A percentile compares a stretch with the other conserved stretches of the same genome.
Conservation (phyloP, 2,888 invertebrate genomes). For the Thymelicus sylvestris region DNA sequence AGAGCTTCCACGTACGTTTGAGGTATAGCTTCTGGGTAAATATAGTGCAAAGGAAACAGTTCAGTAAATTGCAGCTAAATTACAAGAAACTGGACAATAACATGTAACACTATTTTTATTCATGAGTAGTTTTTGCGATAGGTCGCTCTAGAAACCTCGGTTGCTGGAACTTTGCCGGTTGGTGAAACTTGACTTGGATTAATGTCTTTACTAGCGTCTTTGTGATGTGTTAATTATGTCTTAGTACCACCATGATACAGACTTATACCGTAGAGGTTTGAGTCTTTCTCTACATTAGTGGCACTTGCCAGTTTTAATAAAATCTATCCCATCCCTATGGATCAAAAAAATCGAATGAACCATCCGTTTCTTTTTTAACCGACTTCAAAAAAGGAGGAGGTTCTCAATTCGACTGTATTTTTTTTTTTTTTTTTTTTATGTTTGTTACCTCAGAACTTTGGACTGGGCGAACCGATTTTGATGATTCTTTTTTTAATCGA, state of each 20-base stretch:
- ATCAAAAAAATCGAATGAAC: no score
- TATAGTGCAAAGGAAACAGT: constrained; percentile 25
- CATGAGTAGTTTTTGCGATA: constrained; percentile 18
- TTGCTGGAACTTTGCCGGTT: constrained; percentile 17
- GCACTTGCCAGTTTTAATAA: no score
- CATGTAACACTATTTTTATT: constrained; percentile 31
- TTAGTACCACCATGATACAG: background rate
- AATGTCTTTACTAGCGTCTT: background rate
- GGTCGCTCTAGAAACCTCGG: constrained; percentile 6
- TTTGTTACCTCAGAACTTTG: no score
- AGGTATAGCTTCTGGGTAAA: constrained; percentile 21
- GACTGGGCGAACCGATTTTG: no score
- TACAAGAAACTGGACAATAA: constrained; percentile 30
- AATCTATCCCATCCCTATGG: no score
- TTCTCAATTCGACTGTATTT: no score
- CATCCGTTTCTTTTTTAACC: no score
- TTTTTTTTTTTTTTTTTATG: no score
- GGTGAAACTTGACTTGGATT: background rate
- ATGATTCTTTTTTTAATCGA: no score
- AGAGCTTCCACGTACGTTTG: constrained; percentile 17
- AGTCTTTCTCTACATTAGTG: no score
- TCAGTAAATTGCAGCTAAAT: constrained; percentile 26
- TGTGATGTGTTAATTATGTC: no score
- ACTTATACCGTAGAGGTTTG: background rate
- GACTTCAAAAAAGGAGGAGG: no score